Conservation (phyloP, 2,113 vertebrate genomes). For the Coreoperca whiteheadi region DNA sequence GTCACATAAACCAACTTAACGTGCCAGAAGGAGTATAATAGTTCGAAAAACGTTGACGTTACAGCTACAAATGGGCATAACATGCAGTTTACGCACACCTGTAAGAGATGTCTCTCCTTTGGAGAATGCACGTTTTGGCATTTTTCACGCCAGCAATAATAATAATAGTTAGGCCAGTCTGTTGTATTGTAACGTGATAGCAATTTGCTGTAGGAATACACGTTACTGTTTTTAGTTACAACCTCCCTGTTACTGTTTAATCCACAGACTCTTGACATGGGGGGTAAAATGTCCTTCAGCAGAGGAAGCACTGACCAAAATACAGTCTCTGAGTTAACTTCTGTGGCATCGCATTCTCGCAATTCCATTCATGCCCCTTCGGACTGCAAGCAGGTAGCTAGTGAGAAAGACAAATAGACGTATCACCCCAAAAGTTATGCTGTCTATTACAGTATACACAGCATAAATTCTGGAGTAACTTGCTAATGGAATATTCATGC, state of each 20-base stretch:
- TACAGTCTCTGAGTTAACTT: slow-evolving; percentile 66
- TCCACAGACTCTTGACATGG: slow-evolving; percentile 76
- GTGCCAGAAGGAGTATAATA: neutral
- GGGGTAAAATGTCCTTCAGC: slow-evolving; percentile 78
- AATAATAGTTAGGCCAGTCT: neutral
- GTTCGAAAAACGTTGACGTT: neutral
- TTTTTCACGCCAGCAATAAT: neutral
- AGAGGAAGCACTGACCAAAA: slow-evolving; percentile 72
- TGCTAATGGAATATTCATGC: neutral
- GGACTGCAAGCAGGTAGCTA: slow-evolving; percentile 74
- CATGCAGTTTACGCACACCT: slow-evolving; percentile 1
- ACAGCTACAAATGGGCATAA: neutral
- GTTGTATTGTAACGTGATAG: neutral
- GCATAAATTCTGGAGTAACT: neutral
- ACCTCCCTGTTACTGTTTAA: slow-evolving; percentile 54
- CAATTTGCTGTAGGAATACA: neutral
- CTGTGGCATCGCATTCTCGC: slow-evolving; percentile 56
- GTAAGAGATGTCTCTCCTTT: neutral
- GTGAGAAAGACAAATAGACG: slow-evolving; percentile 16
- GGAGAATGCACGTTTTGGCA: neutral
- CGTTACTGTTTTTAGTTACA: slow-evolving; percentile 19
- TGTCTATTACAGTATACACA: neutral
- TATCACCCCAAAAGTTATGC: slow-evolving; percentile 1
- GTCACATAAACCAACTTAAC: neutral
- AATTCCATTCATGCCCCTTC: slow-evolving; percentile 48